Percentiles rank a stretch among this genome's conserved stretches.
These are phyloP conservation scores for Ceratina japonica DNA, from an alignment of 1,140 invertebrate genomes.

Conservation along the genomic window DNA sequence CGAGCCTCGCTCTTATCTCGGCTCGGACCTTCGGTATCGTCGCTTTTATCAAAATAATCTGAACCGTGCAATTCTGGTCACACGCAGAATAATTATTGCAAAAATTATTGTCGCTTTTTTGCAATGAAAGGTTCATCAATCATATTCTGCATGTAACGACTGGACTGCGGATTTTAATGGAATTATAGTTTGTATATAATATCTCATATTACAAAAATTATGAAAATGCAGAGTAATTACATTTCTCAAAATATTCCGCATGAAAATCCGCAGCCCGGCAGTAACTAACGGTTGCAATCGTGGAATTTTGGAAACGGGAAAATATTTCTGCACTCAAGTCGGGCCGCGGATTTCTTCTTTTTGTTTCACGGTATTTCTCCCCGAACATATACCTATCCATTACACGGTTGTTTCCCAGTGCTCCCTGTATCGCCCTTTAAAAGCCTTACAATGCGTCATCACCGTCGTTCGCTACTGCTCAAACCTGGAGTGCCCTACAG, in stretches of 20 bases:
- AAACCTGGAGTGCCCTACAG: constrained; percentile 69
- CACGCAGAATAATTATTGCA: too few relatives aligned
- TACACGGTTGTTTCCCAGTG: constrained; percentile 65
- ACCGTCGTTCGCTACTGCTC: constrained; percentile 67
- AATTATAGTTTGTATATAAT: too few relatives aligned
- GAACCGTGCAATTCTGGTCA: too few relatives aligned
- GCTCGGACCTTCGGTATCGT: not conserved
- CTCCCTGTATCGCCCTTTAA: constrained; percentile 67
- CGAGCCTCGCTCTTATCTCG: not conserved
- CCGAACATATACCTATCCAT: constrained; percentile 66
- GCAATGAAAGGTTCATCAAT: too few relatives aligned
- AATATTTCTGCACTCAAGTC: constrained; percentile 24
- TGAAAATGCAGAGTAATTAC: too few relatives aligned
- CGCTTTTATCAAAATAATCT: too few relatives aligned
- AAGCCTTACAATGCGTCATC: constrained; percentile 75
- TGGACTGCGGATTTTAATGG: too few relatives aligned
- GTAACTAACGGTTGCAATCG: not conserved
- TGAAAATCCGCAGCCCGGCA: not conserved
- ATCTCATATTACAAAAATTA: too few relatives aligned
- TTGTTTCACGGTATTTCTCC: constrained; percentile 31
- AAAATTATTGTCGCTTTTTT: too few relatives aligned
- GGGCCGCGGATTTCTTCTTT: constrained; percentile 46
- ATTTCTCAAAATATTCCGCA: too few relatives aligned
- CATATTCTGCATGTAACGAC: too few relatives aligned
- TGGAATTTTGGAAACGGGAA: not conserved